Evolutionary conservation across 2,888 invertebrate species (phyloP), one percentile per base, ranked within the genome.

Genomic region (Epinotia demarniana): DNA sequence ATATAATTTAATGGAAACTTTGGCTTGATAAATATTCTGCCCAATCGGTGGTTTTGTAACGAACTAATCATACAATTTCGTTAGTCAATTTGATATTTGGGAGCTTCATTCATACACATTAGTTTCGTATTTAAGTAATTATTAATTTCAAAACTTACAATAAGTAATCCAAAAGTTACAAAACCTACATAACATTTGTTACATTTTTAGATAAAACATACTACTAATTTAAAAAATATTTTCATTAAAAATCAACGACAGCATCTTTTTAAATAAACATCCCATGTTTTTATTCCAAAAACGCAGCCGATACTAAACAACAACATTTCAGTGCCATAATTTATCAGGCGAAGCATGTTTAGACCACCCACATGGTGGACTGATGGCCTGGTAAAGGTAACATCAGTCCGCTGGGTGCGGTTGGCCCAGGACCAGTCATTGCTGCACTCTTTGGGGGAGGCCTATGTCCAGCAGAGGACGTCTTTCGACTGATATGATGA

Each of bases 1-100:
- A 13, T 9, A 53, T 49, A 27, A 13, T n/a, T 43, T 43, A 62
- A 74, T 58, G 67, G 23, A 49, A 74, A 74, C 69, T 74, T 69
- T 74, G 70, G 69, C 39, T 64, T 70, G 8, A 39, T 57, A 70
- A 53, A 43, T n/a, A 69, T 39, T 74, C 49, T 58, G 57, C 63
- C 74, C 73, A 53, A 73, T 68, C 73, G 73, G 63, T 69, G 74
- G 74, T 74, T 63, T 58, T 70, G 33, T 49, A 27, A 62, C 12
- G 27, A 49, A 57, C n/a, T 18, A 57, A 57, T 57, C 49, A 23
- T 6, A 12, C 70, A 63, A 6, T 39, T 70, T 58, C 60, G 19
- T 58, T 62, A 61, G 27, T 70, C 60, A 60, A 49, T 57, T 58
- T n/a, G 53, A 53, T 66, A 63, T 70, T 70, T 66, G 64, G 33